A percentile compares a stretch with the other conserved stretches of the same genome.
phyloP scores from a whole-genome alignment of 2,113 vertebrate species.

The Seriola rivoliana region DNA sequence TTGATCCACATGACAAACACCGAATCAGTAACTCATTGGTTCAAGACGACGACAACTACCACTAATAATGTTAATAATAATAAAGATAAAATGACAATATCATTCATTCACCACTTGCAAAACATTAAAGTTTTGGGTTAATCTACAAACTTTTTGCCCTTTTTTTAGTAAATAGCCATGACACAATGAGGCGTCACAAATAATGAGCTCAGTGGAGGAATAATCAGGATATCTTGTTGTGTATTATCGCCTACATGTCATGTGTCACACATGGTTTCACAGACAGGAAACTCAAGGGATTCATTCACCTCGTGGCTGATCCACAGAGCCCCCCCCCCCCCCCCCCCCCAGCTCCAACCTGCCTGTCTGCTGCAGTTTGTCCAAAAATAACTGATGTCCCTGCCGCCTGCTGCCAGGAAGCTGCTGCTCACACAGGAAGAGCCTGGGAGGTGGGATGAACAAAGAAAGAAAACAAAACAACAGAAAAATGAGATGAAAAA shows the following conservation, averaged over 20 bases:
- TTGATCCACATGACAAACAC: no score
- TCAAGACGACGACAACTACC: no score
- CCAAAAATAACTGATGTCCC: conserved; percentile 21
- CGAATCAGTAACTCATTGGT: no score
- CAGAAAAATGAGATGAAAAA: neutral
- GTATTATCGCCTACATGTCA: neutral
- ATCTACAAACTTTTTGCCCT: no score
- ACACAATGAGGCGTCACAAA: neutral
- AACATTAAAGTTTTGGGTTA: no score
- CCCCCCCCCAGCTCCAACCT: conserved; percentile 1
- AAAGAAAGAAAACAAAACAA: neutral
- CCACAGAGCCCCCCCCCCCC: no score
- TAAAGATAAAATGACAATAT: no score
- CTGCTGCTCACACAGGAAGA: conserved; percentile 24
- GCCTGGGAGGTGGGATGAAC: neutral
- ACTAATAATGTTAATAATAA: no score
- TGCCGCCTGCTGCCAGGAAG: conserved; percentile 23
- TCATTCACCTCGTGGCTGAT: neutral
- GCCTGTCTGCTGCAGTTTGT: conserved; percentile 55
- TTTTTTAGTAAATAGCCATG: no score
- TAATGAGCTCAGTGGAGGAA: neutral
- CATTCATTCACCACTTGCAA: no score
- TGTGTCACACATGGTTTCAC: neutral
- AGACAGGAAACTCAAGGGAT: neutral
- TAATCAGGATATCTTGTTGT: neutral